These are phyloP conservation scores for Polyergus mexicanus DNA, from an alignment of 1,140 invertebrate species.

Conservation along the genomic window DNA sequence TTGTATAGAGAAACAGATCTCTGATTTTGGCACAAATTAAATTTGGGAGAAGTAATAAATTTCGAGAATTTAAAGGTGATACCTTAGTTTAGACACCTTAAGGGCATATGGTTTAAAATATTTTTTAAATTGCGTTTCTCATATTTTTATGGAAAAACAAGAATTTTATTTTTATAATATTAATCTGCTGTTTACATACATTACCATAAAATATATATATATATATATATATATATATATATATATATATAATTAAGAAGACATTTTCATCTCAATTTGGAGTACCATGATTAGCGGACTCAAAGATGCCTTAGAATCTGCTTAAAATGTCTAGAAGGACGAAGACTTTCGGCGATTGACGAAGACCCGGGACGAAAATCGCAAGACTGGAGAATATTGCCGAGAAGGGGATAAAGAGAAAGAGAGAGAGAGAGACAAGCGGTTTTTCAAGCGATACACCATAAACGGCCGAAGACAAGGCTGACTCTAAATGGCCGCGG, in stretches of 20 bases:
- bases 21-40: neutral
- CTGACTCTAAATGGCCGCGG: constrained; percentile 82
- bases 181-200: neutral
- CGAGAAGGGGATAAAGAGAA: neutral
- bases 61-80: neutral
- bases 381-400: constrained; percentile 45
- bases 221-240: too few relatives aligned
- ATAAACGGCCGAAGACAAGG: constrained; percentile 83
- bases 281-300: neutral
- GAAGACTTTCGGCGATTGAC: constrained; percentile 36
- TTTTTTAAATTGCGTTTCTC: neutral
- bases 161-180: neutral
- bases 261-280: too few relatives aligned
- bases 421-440: constrained; percentile 65
- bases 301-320: neutral
- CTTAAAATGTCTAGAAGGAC: neutral
- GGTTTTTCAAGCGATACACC: constrained; percentile 83
- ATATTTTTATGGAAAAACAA: neutral
- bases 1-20: neutral
- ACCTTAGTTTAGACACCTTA: neutral
- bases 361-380: constrained; percentile 23
- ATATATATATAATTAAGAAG: constrained; percentile 5
- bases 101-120: neutral
- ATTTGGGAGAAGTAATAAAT: neutral
- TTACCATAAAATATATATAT: neutral